These are phyloP conservation scores for Cryptus armator DNA, from an alignment of 2,888 invertebrate genomes.

Conservation along the genomic window DNA sequence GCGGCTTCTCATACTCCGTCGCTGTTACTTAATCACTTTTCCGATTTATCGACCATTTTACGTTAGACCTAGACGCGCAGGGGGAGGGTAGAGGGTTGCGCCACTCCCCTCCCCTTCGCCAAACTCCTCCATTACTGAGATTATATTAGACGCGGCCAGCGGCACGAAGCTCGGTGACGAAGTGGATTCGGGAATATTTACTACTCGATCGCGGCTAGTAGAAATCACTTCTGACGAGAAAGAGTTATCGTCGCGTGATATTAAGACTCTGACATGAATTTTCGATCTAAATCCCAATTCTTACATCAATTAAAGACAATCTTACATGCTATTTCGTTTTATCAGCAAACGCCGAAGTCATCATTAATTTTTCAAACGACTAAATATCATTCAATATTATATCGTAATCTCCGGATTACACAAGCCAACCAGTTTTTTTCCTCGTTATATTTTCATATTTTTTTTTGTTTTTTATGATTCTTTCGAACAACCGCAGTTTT, in stretches of 20 bases:
- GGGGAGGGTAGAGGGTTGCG: neutral
- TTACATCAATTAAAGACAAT: neutral
- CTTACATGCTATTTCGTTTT: neutral
- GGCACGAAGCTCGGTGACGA: conserved; percentile 42
- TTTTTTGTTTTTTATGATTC: neutral
- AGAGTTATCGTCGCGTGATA: conserved; percentile 43
- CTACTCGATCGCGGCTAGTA: conserved; percentile 28
- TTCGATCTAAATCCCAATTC: neutral
- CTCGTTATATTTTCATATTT: neutral
- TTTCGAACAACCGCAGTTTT: neutral
- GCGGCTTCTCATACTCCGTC: conserved; percentile 18
- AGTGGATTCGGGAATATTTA: conserved; percentile 53
- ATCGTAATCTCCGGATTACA: too few relatives aligned
- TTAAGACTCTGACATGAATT: conserved; percentile 1
- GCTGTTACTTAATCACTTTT: conserved; percentile 59
- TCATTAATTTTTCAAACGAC: neutral
- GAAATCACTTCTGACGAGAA: conserved; percentile 50
- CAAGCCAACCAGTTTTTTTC: neutral
- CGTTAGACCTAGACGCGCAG: conserved; percentile 36
- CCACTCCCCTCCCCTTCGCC: conserved; percentile 19
- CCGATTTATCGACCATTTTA: conserved; percentile 60
- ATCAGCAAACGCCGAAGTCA: neutral
- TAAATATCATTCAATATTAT: too few relatives aligned
- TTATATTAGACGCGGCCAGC: conserved; percentile 53
- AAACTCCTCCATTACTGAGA: conserved; percentile 58